These are phyloP conservation scores for Herminia tarsipennalis DNA, from an alignment of 2,888 invertebrate genomes.

Conservation along the genomic window DNA sequence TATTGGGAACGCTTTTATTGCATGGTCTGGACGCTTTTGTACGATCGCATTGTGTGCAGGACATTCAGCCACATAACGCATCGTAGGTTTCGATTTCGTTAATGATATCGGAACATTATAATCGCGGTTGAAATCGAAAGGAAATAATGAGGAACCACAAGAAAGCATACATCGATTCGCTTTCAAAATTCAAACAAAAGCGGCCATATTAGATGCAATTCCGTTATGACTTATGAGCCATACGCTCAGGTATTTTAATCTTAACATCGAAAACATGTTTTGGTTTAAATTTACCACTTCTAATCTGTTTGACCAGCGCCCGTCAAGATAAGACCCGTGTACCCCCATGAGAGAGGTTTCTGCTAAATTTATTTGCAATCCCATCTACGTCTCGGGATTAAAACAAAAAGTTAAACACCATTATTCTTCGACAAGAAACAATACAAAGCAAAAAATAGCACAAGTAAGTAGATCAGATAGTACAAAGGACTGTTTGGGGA, in stretches of 20 bases:
- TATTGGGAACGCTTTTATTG: slow-evolving; percentile 76
- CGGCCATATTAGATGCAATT: slow-evolving; percentile 27
- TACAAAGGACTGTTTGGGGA: slow-evolving; percentile 72
- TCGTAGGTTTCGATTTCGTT: slow-evolving; percentile 85
- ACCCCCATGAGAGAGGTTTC: slow-evolving; percentile 57
- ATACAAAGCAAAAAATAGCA: slow-evolving; percentile 70
- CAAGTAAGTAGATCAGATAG: slow-evolving; percentile 80
- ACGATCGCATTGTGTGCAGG: slow-evolving; percentile 67
- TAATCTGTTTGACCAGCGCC: slow-evolving; percentile 63
- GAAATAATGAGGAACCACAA: slow-evolving; percentile 56
- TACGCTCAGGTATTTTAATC: slow-evolving; percentile 42
- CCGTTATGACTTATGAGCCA: slow-evolving; percentile 39
- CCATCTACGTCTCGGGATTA: slow-evolving; percentile 57
- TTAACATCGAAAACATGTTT: slow-evolving; percentile 59
- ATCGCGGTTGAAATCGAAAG: slow-evolving; percentile 79
- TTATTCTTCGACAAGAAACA: slow-evolving; percentile 65
- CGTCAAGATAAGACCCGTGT: slow-evolving; percentile 62
- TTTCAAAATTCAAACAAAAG: slow-evolving; percentile 40
- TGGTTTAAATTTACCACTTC: slow-evolving; percentile 62
- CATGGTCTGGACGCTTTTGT: slow-evolving; percentile 78
- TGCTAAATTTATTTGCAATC: slow-evolving; percentile 77
- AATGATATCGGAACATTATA: slow-evolving; percentile 81
- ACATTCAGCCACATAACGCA: slow-evolving; percentile 79
- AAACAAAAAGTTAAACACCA: slow-evolving; percentile 77
- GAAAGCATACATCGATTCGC: slow-evolving; percentile 42